Evolutionary conservation across 2,888 invertebrate genomes (phyloP).

Genomic region (Ennomos erosarius): DNA sequence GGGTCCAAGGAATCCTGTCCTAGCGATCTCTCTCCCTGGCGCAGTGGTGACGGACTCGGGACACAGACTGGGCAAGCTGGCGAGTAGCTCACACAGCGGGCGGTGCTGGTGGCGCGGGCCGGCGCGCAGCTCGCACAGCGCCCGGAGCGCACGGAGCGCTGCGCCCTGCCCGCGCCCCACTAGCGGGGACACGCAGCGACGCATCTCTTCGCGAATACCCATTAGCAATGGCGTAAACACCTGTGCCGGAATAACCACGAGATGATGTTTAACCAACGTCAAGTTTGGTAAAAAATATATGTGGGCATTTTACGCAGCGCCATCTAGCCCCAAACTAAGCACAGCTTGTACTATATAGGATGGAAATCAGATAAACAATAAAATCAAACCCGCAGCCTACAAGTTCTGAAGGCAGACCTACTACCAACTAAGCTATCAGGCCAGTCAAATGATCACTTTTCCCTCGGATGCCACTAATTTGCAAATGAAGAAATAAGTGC

Average conservation of each 20-base stretch:
- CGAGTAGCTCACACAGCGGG: conserved; percentile 86
- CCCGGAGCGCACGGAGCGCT: conserved; percentile 90
- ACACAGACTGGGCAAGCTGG: conserved; percentile 84
- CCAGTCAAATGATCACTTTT: too few relatives aligned
- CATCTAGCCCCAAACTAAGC: too few relatives aligned
- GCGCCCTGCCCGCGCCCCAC: conserved; percentile 88
- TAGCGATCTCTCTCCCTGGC: conserved; percentile 93
- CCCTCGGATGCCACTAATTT: too few relatives aligned
- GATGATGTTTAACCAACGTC: too few relatives aligned
- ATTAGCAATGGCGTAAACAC: conserved; percentile 73
- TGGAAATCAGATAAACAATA: too few relatives aligned
- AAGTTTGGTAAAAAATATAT: too few relatives aligned
- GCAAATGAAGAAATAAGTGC: too few relatives aligned
- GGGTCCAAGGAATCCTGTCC: conserved; percentile 94
- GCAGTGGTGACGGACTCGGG: conserved; percentile 90
- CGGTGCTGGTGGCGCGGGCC: conserved; percentile 87
- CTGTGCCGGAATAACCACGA: conserved; percentile 52
- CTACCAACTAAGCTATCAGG: too few relatives aligned
- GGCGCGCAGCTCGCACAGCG: conserved; percentile 92
- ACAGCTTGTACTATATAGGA: too few relatives aligned
- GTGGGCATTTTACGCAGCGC: too few relatives aligned
- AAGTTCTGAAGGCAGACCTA: too few relatives aligned
- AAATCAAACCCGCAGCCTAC: too few relatives aligned
- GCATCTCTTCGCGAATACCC: conserved; percentile 83
- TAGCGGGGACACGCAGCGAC: conserved; percentile 88